phyloP scores from a whole-genome alignment of 2,888 invertebrate genomes.

The Loripinus fragilis region DNA sequence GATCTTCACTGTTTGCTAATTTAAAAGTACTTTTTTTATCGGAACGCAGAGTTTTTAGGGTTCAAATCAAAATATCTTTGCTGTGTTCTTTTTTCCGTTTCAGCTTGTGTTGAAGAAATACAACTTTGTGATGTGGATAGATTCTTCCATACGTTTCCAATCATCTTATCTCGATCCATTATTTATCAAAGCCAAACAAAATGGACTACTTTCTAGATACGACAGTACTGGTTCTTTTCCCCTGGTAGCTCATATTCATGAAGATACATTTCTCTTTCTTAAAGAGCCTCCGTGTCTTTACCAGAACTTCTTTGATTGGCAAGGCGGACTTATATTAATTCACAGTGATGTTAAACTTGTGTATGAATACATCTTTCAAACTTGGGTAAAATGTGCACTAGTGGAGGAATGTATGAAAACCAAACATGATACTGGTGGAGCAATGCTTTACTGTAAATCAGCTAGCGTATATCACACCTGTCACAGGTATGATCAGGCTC shows the following conservation, averaged over 20 bases:
- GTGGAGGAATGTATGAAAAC: constrained; percentile 8
- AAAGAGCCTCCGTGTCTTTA: background rate
- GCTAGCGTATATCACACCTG: background rate
- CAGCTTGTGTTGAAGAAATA: too few species aligned
- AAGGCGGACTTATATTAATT: background rate
- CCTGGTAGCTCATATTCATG: background rate
- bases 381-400: too few species aligned
- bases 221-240: background rate
- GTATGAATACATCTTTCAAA: too few species aligned
- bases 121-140: constrained; percentile 8
- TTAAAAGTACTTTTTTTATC: too few species aligned
- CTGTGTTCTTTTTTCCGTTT: background rate
- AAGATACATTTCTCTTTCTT: background rate
- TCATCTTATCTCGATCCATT: background rate
- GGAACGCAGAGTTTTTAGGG: too few species aligned
- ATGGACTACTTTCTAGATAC: background rate
- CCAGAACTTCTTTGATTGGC: background rate
- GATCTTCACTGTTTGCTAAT: too few species aligned
- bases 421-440: background rate
- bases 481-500: too few species aligned
- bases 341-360: too few species aligned
- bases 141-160: background rate
- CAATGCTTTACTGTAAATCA: background rate
- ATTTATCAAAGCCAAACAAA: background rate
- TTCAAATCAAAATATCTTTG: too few species aligned